Evolutionary conservation across 2,888 invertebrate species (phyloP).

Genomic region (Lissonota sp.): DNA sequence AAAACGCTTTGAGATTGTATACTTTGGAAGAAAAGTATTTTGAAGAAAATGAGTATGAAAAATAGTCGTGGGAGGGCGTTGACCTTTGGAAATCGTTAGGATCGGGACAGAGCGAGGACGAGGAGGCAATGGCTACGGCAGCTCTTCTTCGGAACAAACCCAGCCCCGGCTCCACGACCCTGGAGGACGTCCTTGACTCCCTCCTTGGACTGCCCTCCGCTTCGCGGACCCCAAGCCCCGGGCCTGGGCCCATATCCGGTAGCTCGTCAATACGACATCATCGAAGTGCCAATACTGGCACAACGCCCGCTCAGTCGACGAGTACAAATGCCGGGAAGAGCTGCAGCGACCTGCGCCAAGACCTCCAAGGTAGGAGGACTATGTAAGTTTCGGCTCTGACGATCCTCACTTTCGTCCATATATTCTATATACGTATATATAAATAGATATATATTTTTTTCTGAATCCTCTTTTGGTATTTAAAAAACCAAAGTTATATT

Average conservation of each 20-base stretch:
- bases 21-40: not conserved
- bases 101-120: slow-evolving; percentile 81
- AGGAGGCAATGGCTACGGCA: slow-evolving; percentile 81
- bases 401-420: slow-evolving; percentile 73
- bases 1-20: too few species aligned
- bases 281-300: slow-evolving; percentile 71
- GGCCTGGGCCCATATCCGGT: slow-evolving; percentile 81
- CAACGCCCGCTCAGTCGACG: slow-evolving; percentile 69
- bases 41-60: slow-evolving; percentile 40
- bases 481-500: not conserved
- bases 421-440: slow-evolving; percentile 1
- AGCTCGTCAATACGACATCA: slow-evolving; percentile 76
- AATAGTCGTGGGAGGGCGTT: slow-evolving; percentile 60
- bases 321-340: slow-evolving; percentile 80
- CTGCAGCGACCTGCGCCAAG: slow-evolving; percentile 83
- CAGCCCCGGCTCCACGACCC: slow-evolving; percentile 91
- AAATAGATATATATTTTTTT: slow-evolving; percentile 1
- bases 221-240: slow-evolving; percentile 91
- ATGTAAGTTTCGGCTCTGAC: slow-evolving; percentile 90
- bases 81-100: slow-evolving; percentile 74
- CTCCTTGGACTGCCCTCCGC: slow-evolving; percentile 93
- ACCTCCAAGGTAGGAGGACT: slow-evolving; percentile 89
- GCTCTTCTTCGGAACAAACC: slow-evolving; percentile 82
- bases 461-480: not conserved
- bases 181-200: slow-evolving; percentile 97